Evolutionary conservation across 2,888 invertebrate species (phyloP), one percentile per base, ranked within the genome.

Genomic region (Volucella inanis): DNA sequence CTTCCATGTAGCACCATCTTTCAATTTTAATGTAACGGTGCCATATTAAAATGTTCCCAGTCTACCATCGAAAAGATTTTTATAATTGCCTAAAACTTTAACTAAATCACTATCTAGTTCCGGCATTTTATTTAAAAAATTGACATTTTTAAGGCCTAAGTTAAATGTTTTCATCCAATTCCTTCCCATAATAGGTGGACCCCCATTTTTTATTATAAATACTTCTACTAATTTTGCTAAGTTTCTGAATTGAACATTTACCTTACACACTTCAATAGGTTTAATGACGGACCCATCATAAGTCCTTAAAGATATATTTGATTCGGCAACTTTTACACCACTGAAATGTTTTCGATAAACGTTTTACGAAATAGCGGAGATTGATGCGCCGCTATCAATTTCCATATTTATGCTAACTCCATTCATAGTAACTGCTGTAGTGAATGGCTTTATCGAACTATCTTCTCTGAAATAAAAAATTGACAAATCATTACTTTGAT

Each of bases 331-430:
- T 41, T 41, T 59, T 12, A 59, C 14, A 2, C 41, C 10, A 18
- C 41, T 59, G 41, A 59, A 78, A 75, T 54, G 50, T 61, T 77
- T 10, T 22, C 50, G 49, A 68, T 64, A 87, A 15, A 65, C 52
- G 41, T 77, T 43, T 61, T 61, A 45, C 22, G 84, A 84, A 62
- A 87, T 31, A 31, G 31, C 31, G 31, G 6, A 31, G 31, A 31
- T 86, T 54, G 65, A 65, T 1, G 87, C 77, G 9, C 84, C 87
- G 38, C 72, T 87, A 50, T 87, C 87, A 31, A 87, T 64, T 78
- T 87, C 68, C 86, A 86, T 77, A 52, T 67, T 47, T 41, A 84
- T 59, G 14, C n/a, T 54, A 43, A 75, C 61, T 57, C 77, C 55
- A 75, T 83, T 78, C 31, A 87, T 47, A 11, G 22, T 47, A 39